phyloP scores from a whole-genome alignment of 1,140 invertebrate genomes.

The Ectropis grisescens region DNA sequence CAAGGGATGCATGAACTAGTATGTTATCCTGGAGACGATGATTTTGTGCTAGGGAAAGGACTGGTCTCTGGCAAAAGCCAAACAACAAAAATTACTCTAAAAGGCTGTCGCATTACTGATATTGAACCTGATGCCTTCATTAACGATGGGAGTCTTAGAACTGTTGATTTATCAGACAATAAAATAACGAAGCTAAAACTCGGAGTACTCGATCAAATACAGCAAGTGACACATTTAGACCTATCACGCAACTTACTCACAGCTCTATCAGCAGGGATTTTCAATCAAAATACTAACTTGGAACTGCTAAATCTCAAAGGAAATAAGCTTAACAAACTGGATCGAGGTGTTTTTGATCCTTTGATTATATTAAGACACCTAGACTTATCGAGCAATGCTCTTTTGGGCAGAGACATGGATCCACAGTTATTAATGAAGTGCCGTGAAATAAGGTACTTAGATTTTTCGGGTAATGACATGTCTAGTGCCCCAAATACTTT shows the following conservation, averaged over 20 bases:
- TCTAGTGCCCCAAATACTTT: conserved; percentile 24
- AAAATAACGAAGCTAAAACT: conserved; percentile 27
- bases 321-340: conserved; percentile 25
- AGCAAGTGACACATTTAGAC: conserved; percentile 28
- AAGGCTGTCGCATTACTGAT: conserved; percentile 28
- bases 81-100: conserved; percentile 12
- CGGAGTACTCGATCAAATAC: conserved; percentile 27
- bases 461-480: conserved; percentile 47
- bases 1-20: too few species aligned
- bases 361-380: conserved; percentile 30
- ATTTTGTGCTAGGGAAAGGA: conserved; percentile 10
- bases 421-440: too few species aligned
- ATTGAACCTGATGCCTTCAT: conserved; percentile 34
- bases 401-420: conserved; percentile 25
- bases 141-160: not conserved
- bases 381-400: conserved; percentile 34
- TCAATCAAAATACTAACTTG: conserved; percentile 32
- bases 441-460: conserved; percentile 20
- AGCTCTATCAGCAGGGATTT: conserved; percentile 28
- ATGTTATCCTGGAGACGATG: not conserved
- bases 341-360: conserved; percentile 34
- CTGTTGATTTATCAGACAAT: conserved; percentile 41
- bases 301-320: conserved; percentile 31
- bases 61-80: conserved; percentile 11
- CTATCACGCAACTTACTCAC: conserved; percentile 34